phyloP scores from a whole-genome alignment of 2,888 invertebrate species.

The Lycophotia porphyrea region DNA sequence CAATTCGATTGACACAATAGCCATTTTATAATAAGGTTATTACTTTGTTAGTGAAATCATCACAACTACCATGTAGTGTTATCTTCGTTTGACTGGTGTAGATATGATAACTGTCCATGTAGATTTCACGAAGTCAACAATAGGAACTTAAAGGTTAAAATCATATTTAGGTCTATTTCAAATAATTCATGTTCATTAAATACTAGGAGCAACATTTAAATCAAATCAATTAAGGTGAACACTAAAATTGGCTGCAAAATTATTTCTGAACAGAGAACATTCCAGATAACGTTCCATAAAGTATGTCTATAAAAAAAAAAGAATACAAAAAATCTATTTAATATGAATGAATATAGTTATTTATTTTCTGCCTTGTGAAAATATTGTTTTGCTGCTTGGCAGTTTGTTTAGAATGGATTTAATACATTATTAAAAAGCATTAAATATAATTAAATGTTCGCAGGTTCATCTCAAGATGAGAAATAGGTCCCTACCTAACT shows the following conservation, averaged over 20 bases:
- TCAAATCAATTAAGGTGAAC: background rate
- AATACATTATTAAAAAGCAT: constrained; percentile 10
- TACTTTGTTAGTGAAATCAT: constrained; percentile 34
- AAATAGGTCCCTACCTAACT: constrained; percentile 18
- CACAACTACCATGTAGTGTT: constrained; percentile 13
- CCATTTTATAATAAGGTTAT: constrained; percentile 30
- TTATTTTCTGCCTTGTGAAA: constrained; percentile 57
- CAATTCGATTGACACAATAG: constrained; percentile 46
- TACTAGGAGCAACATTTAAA: constrained; percentile 11
- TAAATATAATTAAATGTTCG: constrained; percentile 13
- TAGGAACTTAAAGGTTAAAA: constrained; percentile 4
- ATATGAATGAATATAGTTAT: constrained; percentile 16
- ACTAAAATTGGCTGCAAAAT: background rate
- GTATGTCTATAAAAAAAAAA: background rate
- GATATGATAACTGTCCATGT: constrained; percentile 34
- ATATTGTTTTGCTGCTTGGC: constrained; percentile 70
- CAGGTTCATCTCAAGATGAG: constrained; percentile 23
- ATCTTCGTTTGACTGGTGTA: constrained; percentile 30
- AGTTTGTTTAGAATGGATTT: constrained; percentile 60
- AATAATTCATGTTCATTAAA: constrained; percentile 9
- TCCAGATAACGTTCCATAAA: constrained; percentile 24
- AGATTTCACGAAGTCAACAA: constrained; percentile 23
- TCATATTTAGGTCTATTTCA: constrained; percentile 5
- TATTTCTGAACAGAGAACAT: background rate
- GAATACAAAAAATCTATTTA: constrained; percentile 13